Base-by-base conservation (phyloP, 2,888 invertebrate species). In the Callosobruchus maculatus region DNA sequence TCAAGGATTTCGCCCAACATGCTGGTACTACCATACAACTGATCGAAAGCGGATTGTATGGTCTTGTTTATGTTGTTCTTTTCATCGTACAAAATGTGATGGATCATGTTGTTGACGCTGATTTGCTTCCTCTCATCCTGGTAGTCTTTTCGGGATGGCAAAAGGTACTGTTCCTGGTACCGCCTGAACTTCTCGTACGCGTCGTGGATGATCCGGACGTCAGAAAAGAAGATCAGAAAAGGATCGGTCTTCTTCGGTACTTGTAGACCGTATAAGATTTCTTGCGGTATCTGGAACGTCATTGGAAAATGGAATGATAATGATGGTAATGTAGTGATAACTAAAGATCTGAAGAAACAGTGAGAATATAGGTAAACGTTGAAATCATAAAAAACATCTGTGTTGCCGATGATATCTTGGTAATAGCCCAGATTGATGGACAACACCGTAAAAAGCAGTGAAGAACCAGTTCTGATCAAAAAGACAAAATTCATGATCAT, bases 161-260 rank as follows among this genome's bases (percentile, higher is more conserved):
- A 20, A 9, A 77, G 13, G 66, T 75, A 75, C 0, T 74, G 76
- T 9, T 71, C 68, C 68, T 74, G 78, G 22, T 75, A 78, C 31
- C 73, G 71, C 22, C 76, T 73, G 70, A 81, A 82, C 77, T 81
- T 82, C 0, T 78, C 76, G 71, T 81, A 81, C 75, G 79, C 70
- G 31, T 78, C 79, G 68, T 79, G 71, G 4, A 77, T 75, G 20
- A 76, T 74, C 74, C 73, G 74, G 18, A 81, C 21, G 67, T 81
- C 78, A 0, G 81, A 76, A 72, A 74, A 81, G 30, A 81, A 72
- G n/a, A 75, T 68, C 3, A 80, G 68, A 68, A 80, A 81, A 2
- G 75, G 31, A 70, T 76, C 75, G 9, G 78, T 74, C 26, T 79
- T 73, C 67, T 74, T 73, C 68, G 75, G 26, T 22, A 78, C 77